phyloP scores from a whole-genome alignment of 2,113 vertebrate species.

The Hystrix brachyura region DNA sequence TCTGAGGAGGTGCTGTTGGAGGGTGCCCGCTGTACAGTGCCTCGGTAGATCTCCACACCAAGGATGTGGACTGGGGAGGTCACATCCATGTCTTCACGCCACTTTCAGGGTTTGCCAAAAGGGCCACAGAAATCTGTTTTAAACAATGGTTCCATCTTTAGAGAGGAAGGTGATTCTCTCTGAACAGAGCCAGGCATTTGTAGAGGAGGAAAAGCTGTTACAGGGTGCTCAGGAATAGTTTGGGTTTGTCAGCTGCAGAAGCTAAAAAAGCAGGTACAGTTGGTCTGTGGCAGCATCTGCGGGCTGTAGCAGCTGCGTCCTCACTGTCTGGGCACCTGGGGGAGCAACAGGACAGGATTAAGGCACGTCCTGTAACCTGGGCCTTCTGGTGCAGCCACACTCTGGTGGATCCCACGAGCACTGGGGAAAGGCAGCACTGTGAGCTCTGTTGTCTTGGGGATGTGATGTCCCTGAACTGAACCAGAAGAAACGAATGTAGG shows the following conservation, averaged over 20 bases:
- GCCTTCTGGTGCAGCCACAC: background rate
- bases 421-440: too few relatives aligned
- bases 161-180: background rate
- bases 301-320: background rate
- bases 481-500: background rate
- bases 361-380: background rate
- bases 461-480: background rate
- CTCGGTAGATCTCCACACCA: conserved; percentile 90
- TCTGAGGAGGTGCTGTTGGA: conserved; percentile 88
- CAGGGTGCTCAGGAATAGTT: background rate
- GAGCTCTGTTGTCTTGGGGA: background rate
- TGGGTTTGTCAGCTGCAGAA: conserved; percentile 1
- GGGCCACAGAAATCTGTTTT: conserved; percentile 35
- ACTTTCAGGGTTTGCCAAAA: conserved; percentile 12
- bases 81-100: background rate
- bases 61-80: background rate
- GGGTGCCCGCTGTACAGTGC: conserved; percentile 85
- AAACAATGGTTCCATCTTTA: background rate
- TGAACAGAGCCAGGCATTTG: background rate
- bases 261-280: background rate
- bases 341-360: background rate
- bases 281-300: background rate
- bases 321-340: background rate
- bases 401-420: background rate
- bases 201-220: background rate